Base-by-base conservation (phyloP, 2,113 vertebrate genomes). In the Bujurquina vittata region DNA sequence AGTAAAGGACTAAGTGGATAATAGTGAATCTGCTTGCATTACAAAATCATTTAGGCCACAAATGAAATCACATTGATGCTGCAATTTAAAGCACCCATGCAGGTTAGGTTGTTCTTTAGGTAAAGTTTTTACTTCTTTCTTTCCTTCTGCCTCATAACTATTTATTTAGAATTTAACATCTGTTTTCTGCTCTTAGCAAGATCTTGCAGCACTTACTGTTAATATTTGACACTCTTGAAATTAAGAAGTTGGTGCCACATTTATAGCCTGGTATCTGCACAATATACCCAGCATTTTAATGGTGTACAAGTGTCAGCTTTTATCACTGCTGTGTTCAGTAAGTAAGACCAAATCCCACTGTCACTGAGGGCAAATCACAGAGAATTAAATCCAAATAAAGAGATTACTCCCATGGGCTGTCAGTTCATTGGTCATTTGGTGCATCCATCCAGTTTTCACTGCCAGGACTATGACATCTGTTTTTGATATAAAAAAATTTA, bases 351-450 rank as follows among this genome's bases (percentile, higher is more conserved):
- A 52, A 33, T 59, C 75, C 54, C n/a, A 7, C 29, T 63, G 52
- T 61, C 57, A 58, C 26, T 57, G n/a, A 58, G 9, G 6, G 8
- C 75, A 77, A 79, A 46, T 84, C 54, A 61, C 76, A 74, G 3
- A 61, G 7, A 75, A 73, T 86, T 85, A 80, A 89, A 88, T 89
- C 82, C 80, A 84, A 57, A 79, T 81, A 77, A 89, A 69, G 73
- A 49, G 90, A 88, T 93, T 90, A 84, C n/a, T 84, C 59, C 40
- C 55, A 17, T 15, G 2, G 43, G 79, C 69, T 74, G 74, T 46
- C 29, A 29, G 15, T 75, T 79, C 37, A 62, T 87, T 88, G 77
- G 62, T 86, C 61, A 84, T 85, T 84, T 59, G 59, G 22, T 78
- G 43, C 33, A 67, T 69, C 37, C 17, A 9, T 77, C 61, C 69